Conservation (phyloP, 2,888 invertebrate genomes). For the Neria commutata region DNA sequence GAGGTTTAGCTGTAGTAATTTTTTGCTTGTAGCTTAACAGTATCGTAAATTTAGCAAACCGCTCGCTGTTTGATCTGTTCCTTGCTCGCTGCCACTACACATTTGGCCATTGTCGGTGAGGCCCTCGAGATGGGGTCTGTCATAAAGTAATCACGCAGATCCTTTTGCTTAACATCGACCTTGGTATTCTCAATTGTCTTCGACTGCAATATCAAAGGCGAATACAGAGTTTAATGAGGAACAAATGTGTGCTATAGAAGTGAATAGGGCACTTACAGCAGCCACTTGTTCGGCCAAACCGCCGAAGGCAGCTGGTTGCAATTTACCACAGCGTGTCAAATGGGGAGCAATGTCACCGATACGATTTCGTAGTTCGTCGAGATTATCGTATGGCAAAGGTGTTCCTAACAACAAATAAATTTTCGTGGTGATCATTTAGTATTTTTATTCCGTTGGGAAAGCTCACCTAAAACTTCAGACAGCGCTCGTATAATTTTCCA, state of each 20-base stretch:
- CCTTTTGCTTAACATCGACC: conserved; percentile 76
- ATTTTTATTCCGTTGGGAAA: not conserved
- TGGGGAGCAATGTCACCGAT: conserved; percentile 88
- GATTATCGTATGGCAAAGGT: conserved; percentile 83
- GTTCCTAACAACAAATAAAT: conserved; percentile 60
- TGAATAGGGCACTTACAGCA: conserved; percentile 62
- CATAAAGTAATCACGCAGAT: conserved; percentile 89
- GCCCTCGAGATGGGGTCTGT: conserved; percentile 96
- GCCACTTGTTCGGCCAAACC: conserved; percentile 79
- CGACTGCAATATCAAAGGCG: conserved; percentile 49
- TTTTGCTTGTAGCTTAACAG: not conserved
- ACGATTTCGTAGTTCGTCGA: conserved; percentile 81
- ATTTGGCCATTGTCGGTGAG: conserved; percentile 98
- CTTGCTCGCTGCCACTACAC: conserved; percentile 88
- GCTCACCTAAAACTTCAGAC: conserved; percentile 79
- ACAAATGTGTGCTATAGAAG: not conserved
- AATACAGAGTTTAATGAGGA: not conserved
- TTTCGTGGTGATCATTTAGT: not conserved
- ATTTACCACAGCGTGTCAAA: conserved; percentile 81
- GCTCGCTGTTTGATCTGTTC: conserved; percentile 36
- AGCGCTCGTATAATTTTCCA: conserved; percentile 98
- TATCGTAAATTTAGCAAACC: not conserved
- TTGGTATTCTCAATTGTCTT: conserved; percentile 64
- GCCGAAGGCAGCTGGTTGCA: conserved; percentile 85
- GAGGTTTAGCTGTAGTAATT: too few relatives aligned